These are phyloP conservation scores for Caenorhabditis remanei DNA, from an alignment of 1,140 invertebrate species.

Conservation along the genomic window DNA sequence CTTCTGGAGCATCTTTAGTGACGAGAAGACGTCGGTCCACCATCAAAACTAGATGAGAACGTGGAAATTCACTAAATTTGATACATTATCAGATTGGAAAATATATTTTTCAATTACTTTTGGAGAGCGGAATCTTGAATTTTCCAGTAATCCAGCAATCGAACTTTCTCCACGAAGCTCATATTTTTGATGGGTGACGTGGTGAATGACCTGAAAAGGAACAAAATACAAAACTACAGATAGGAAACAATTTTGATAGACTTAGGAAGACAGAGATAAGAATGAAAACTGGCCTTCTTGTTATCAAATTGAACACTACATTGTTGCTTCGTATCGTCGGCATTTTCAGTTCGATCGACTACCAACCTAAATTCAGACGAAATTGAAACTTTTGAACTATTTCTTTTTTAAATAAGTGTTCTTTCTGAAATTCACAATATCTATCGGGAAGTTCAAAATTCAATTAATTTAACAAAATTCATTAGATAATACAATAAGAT, in stretches of 20 bases:
- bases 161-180: conserved; percentile 65
- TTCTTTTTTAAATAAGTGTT: not conserved
- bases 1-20: conserved; percentile 52
- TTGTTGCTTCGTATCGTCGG: conserved; percentile 15
- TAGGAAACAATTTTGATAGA: conserved; percentile 32
- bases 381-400: no score
- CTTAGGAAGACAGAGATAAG: not conserved
- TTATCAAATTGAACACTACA: conserved; percentile 34
- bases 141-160: conserved; percentile 71
- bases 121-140: conserved; percentile 67
- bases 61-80: conserved; percentile 67
- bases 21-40: conserved; percentile 69
- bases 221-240: not conserved
- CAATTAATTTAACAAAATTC: not conserved
- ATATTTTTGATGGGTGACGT: not conserved
- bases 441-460: not conserved
- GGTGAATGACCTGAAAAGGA: conserved; percentile 29
- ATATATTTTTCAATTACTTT: not conserved
- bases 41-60: conserved; percentile 68
- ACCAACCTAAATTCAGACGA: no score
- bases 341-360: not conserved
- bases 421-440: not conserved
- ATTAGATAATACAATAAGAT: not conserved
- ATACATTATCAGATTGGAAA: not conserved
- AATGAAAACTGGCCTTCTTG: conserved; percentile 62